Evolutionary conservation across 2,888 invertebrate genomes (phyloP).

Genomic region (Capitulum mitella): DNA sequence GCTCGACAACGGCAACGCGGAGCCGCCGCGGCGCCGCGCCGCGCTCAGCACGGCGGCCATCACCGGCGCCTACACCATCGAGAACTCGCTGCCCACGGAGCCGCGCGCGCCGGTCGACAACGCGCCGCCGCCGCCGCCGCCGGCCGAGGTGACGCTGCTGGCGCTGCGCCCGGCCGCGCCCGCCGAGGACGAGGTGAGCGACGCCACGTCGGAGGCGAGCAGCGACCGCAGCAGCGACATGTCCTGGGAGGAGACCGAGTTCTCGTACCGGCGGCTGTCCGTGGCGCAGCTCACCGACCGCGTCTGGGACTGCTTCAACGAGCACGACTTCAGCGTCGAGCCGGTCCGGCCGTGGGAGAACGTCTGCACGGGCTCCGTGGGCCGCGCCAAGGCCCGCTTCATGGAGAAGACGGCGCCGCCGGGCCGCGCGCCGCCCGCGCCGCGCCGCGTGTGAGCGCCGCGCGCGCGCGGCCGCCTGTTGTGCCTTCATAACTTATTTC

Average conservation of each 20-base stretch:
- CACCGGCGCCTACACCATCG: conserved; percentile 13
- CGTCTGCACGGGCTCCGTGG: not conserved
- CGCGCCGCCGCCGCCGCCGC: not conserved
- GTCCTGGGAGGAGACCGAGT: conserved; percentile 22
- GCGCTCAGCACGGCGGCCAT: not conserved
- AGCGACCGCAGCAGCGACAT: conserved; percentile 17
- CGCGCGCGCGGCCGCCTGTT: not conserved
- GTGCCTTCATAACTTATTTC: conserved; percentile 12
- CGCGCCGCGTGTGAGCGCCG: not conserved
- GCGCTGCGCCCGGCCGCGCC: too few species aligned
- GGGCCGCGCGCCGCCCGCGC: not conserved
- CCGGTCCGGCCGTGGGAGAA: conserved; percentile 1
- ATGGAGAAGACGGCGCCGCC: not conserved
- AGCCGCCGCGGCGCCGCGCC: not conserved
- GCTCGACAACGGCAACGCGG: not conserved
- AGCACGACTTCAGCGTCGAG: not conserved
- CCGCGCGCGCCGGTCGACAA: not conserved
- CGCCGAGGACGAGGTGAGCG: not conserved
- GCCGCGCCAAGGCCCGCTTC: not conserved
- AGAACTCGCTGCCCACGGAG: not conserved
- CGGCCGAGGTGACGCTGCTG: not conserved
- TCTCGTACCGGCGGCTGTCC: conserved; percentile 3
- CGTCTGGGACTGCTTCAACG: conserved; percentile 25
- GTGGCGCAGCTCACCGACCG: conserved; percentile 19
- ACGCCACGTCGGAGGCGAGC: conserved; percentile 15